Base-by-base conservation (phyloP, 2,888 invertebrate genomes). In the Gari tellinella region DNA sequence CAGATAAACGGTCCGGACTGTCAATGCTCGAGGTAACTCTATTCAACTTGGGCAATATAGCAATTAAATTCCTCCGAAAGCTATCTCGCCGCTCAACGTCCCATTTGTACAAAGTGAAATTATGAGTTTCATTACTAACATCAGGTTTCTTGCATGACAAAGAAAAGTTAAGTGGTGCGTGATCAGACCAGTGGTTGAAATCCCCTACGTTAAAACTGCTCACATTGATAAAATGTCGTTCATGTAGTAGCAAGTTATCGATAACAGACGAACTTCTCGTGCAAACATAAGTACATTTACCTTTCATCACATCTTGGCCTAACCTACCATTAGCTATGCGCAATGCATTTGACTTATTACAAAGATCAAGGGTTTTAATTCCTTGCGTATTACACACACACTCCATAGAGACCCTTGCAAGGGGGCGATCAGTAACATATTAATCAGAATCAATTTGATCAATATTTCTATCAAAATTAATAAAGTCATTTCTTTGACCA, bases 311-410 rank as follows among this genome's bases (percentile, higher is more conserved):
- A 19, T 45, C 45, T 4, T 3, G 7, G 45, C 19, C n/a, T 8
- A 45, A 14, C 5, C 46, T 7, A n/a, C 58, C 46, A 21, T 58
- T 58, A 14, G 46, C 58, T 7, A 58, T 43, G 10, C 58, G 45
- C 7, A 58, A 3, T 17, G 25, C 7, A 3, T 2, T 58, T 2
- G 58, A 10, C 10, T 45, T 43, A 26, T 45, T 43, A 26, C 46
- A 58, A 15, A 58, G 25, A 14, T 45, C 58, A 2, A 58, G n/a
- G 2, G 21, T 4, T 10, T 21, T 4, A 17, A 8, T 3, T 17
- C 43, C 43, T 5, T 43, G 43, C 7, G 3, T 43, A 17, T 43
- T 43, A 19, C 19, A 17, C 19, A 8, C 15, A 43, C 19, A 8
- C 3, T 43, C 15, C n/a, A 43, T 43, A 43, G 43, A 43, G 43